A percentile compares a stretch with the other conserved stretches of the same genome.
These are phyloP conservation scores for Drosophila cracens DNA, from an alignment of 2,888 invertebrate species.

Conservation along the genomic window DNA sequence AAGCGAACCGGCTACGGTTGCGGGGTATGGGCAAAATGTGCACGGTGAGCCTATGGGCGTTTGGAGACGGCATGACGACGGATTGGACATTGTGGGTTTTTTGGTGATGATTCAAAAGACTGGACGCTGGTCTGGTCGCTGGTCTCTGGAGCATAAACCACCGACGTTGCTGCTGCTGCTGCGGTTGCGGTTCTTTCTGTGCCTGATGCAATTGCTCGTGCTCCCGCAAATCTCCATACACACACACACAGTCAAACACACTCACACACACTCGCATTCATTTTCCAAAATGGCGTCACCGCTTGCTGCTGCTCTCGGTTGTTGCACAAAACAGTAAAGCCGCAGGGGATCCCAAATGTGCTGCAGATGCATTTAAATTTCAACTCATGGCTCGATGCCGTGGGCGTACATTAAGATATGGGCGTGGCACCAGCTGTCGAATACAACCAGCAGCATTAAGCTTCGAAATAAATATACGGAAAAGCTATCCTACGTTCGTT, in stretches of 20 bases:
- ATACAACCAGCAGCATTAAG: constrained; percentile 43
- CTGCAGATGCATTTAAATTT: constrained; percentile 56
- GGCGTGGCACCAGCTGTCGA: constrained; percentile 47
- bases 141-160: constrained; percentile 70
- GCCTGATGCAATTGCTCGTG: constrained; percentile 74
- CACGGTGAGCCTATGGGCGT: constrained; percentile 21
- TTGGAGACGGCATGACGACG: constrained; percentile 26
- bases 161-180: constrained; percentile 51
- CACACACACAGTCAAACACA: constrained; percentile 13
- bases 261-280: constrained; percentile 29
- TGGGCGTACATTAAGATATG: constrained; percentile 32
- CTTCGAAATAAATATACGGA: constrained; percentile 41
- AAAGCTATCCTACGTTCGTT: neutral
- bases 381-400: constrained; percentile 37
- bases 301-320: constrained; percentile 15
- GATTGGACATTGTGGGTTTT: constrained; percentile 63
- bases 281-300: constrained; percentile 75
- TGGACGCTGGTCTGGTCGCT: constrained; percentile 29
- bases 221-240: constrained; percentile 43
- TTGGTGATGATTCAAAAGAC: constrained; percentile 63
- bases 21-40: constrained; percentile 6
- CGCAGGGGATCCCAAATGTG: constrained; percentile 64
- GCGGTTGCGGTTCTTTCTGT: constrained; percentile 75
- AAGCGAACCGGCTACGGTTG: constrained; percentile 47
- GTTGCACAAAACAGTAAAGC: constrained; percentile 63